Conservation (phyloP, 1,140 invertebrate genomes). For the Cyphomyrmex costatus region DNA sequence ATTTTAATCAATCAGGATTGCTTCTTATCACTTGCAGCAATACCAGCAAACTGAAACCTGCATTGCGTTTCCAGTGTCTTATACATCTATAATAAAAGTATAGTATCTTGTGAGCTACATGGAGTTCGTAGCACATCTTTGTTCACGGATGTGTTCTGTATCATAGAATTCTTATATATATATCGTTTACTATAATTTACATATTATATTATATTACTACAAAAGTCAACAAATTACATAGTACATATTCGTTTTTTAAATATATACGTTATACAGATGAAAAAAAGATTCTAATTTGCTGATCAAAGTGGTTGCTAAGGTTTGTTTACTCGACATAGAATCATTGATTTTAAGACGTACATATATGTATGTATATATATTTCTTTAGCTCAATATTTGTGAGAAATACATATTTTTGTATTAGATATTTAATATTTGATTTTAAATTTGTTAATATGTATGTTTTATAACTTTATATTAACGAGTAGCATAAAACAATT, state of each 20-base stretch:
- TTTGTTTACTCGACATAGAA: slow-evolving; percentile 71
- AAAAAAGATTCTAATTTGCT: neutral
- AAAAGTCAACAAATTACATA: neutral
- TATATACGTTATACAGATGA: neutral
- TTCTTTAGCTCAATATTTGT: slow-evolving; percentile 13
- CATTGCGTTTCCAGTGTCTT: slow-evolving; percentile 44
- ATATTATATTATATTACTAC: neutral
- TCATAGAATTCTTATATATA: slow-evolving; percentile 2
- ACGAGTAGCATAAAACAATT: neutral
- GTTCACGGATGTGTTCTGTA: neutral
- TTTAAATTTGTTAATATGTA: slow-evolving; percentile 10
- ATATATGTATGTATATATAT: slow-evolving; percentile 22
- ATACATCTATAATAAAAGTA: slow-evolving; percentile 51
- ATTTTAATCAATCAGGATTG: neutral
- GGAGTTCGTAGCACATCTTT: neutral
- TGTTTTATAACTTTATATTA: neutral
- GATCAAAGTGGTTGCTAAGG: slow-evolving; percentile 75
- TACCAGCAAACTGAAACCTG: slow-evolving; percentile 52
- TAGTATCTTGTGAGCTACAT: slow-evolving; percentile 43
- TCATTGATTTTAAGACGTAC: slow-evolving; percentile 64
- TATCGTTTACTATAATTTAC: neutral
- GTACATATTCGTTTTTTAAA: slow-evolving; percentile 12
- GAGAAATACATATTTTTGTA: slow-evolving; percentile 15
- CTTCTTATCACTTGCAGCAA: slow-evolving; percentile 43
- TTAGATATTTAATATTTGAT: neutral